Percentiles rank a stretch among this genome's conserved stretches.
These are phyloP conservation scores for Anoplolepis gracilipes DNA, from an alignment of 1,140 invertebrate species.

Conservation along the genomic window DNA sequence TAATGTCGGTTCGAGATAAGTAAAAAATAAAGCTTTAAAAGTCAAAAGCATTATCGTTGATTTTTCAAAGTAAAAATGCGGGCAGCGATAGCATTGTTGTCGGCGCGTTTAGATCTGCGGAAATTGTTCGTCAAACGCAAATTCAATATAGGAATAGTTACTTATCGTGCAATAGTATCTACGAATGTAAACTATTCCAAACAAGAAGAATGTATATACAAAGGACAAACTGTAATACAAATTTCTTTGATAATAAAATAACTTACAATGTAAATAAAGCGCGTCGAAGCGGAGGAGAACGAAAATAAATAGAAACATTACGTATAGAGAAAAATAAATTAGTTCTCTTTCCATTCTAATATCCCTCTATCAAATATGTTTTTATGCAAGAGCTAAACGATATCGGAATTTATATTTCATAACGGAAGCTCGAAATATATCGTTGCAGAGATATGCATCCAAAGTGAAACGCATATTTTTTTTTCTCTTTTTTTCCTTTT, in stretches of 20 bases:
- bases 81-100: too few relatives aligned
- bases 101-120: background rate
- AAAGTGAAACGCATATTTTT: conserved; percentile 21
- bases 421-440: conserved; percentile 31
- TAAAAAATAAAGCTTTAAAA: background rate
- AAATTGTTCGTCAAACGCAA: background rate
- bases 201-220: background rate
- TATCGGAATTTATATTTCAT: conserved; percentile 15
- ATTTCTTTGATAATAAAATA: background rate
- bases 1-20: background rate
- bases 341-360: background rate
- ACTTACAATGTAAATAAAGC: background rate
- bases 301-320: background rate
- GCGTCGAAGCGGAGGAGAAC: background rate
- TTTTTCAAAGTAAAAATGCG: background rate
- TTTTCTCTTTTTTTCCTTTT: background rate
- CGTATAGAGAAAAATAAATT: background rate
- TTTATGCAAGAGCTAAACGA: conserved; percentile 4
- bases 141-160: background rate
- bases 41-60: background rate
- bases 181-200: background rate
- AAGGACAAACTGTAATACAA: background rate
- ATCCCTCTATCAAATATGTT: conserved; percentile 1
- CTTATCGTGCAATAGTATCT: too few relatives aligned
- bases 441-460: conserved; percentile 29